phyloP scores from a whole-genome alignment of 2,888 invertebrate species.

The Pandemis heparana region DNA sequence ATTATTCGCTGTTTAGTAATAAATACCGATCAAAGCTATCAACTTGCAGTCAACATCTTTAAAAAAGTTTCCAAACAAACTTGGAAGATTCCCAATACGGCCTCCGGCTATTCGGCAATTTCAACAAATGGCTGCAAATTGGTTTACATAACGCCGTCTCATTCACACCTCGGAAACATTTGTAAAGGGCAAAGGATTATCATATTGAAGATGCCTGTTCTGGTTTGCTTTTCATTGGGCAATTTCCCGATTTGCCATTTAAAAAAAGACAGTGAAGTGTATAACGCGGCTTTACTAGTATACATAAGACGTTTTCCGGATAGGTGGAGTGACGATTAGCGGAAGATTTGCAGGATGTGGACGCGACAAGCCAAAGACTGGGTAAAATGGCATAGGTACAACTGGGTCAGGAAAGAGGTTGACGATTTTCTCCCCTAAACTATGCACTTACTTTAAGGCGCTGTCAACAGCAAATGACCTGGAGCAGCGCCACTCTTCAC shows the following conservation, averaged over 20 bases:
- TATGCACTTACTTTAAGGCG: no score
- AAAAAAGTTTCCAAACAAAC: constrained; percentile 16
- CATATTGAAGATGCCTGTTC: constrained; percentile 9
- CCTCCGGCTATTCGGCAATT: constrained; percentile 13
- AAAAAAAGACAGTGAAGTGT: neutral
- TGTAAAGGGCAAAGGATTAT: constrained; percentile 29
- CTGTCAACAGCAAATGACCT: no score
- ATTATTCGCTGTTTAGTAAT: neutral
- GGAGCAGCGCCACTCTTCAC: no score
- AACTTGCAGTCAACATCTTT: constrained; percentile 9
- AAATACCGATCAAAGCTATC: constrained; percentile 17
- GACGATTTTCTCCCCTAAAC: no score
- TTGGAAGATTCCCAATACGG: constrained; percentile 20
- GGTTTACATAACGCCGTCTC: constrained; percentile 21
- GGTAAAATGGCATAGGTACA: no score
- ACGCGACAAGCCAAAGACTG: no score
- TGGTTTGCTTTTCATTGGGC: neutral
- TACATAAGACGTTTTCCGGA: no score
- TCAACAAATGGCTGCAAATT: constrained; percentile 5
- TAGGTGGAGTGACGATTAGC: no score
- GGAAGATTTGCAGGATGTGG: no score
- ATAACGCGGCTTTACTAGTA: no score
- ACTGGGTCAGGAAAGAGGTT: no score
- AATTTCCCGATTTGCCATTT: neutral
- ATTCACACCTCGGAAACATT: constrained; percentile 22